Percentiles rank a stretch among this genome's conserved stretches.
Evolutionary conservation across 1,140 invertebrate species (phyloP).

Genomic region (Hypothenemus hampei): DNA sequence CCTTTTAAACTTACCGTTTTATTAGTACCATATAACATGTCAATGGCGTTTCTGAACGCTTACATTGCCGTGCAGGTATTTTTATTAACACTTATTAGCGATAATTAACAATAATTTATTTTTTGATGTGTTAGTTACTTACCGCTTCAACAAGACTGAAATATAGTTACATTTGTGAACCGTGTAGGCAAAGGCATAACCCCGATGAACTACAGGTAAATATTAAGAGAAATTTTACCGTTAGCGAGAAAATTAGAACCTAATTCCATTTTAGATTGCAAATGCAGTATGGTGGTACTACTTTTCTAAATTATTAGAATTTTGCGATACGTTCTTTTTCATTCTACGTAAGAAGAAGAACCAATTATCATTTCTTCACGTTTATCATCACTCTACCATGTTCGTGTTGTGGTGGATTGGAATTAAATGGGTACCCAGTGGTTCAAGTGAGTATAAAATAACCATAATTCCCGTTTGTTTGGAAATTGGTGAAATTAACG

Average conservation of each 20-base stretch:
- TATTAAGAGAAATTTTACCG: neutral
- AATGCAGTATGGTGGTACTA: slow-evolving; percentile 96
- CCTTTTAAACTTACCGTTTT: slow-evolving; percentile 73
- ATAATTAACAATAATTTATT: neutral
- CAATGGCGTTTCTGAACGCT: slow-evolving; percentile 76
- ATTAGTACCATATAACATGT: slow-evolving; percentile 81
- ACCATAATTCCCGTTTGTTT: no score
- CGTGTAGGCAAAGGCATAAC: slow-evolving; percentile 73
- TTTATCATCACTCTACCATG: slow-evolving; percentile 92
- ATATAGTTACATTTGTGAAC: slow-evolving; percentile 88
- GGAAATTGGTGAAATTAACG: no score
- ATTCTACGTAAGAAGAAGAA: slow-evolving; percentile 83
- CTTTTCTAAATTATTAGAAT: slow-evolving; percentile 89
- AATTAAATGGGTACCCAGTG: slow-evolving; percentile 93
- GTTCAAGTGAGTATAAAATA: slow-evolving; percentile 68
- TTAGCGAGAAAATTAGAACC: neutral
- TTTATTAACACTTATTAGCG: neutral
- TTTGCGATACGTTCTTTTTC: slow-evolving; percentile 90
- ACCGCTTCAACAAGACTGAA: slow-evolving; percentile 67
- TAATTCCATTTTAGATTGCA: slow-evolving; percentile 64
- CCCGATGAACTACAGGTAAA: slow-evolving; percentile 77
- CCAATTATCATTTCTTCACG: slow-evolving; percentile 84
- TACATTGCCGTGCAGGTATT: slow-evolving; percentile 75
- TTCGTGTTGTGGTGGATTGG: slow-evolving; percentile 93
- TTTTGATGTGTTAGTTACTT: slow-evolving; percentile 55